These are phyloP conservation scores for Albula goreensis DNA, from an alignment of 2,113 vertebrate genomes.

Conservation along the genomic window DNA sequence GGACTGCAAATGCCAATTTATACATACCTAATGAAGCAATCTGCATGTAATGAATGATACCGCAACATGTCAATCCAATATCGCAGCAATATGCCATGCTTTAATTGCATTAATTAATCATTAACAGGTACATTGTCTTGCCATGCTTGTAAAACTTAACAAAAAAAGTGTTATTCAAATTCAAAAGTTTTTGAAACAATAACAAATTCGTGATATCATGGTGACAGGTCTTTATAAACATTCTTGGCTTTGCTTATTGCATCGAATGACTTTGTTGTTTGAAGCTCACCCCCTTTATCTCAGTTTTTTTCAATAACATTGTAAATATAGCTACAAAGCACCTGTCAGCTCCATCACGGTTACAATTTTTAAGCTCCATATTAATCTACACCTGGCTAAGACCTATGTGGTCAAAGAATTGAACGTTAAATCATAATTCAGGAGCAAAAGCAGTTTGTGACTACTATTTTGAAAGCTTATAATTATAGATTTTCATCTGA, in stretches of 20 bases:
- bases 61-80: conserved; percentile 29
- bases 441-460: no score
- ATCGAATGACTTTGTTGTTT: not conserved
- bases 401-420: not conserved
- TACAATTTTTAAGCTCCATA: not conserved
- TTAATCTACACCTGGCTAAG: not conserved
- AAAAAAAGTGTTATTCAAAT: not conserved
- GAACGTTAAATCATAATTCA: no score
- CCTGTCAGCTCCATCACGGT: not conserved
- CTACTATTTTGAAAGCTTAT: no score
- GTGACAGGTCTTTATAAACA: not conserved
- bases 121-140: conserved; percentile 31
- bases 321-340: not conserved
- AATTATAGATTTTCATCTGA: no score
- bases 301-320: not conserved
- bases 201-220: not conserved
- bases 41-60: conserved; percentile 37
- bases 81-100: conserved; percentile 17
- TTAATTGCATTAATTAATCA: conserved; percentile 41
- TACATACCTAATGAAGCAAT: conserved; percentile 44
- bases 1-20: conserved; percentile 33
- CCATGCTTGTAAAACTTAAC: not conserved
- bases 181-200: not conserved
- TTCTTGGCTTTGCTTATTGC: not conserved
- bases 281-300: not conserved